A percentile compares a stretch with the other conserved stretches of the same genome.
Conservation (phyloP, 2,113 vertebrate species). For the Zosterops hypoxanthus region DNA sequence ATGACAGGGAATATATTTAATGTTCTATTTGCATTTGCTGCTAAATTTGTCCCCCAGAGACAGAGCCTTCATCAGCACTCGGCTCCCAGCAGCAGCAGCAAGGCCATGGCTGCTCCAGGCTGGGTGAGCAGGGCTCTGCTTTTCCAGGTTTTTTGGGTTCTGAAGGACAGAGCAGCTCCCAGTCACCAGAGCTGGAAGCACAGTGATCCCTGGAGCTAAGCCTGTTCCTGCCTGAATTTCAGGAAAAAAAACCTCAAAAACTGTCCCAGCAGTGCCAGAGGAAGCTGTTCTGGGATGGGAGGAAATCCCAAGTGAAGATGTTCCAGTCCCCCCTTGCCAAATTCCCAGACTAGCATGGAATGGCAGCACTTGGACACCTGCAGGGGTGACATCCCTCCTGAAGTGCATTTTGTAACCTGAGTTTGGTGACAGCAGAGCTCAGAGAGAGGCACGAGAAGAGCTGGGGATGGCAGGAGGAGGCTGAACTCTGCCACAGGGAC, state of each 20-base stretch:
- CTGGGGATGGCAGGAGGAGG: not conserved
- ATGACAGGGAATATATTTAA: conserved; percentile 17
- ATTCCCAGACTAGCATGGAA: not conserved
- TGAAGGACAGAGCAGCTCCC: not conserved
- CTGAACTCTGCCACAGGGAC: not conserved
- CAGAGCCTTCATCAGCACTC: not conserved
- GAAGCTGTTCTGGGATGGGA: not conserved
- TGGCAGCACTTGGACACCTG: not conserved
- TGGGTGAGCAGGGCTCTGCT: not conserved
- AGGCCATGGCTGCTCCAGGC: not conserved
- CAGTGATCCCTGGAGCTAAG: not conserved
- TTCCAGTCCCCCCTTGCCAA: not conserved
- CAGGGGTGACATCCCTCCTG: fast-evolving
- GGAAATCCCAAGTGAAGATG: not conserved
- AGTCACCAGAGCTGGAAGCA: not conserved
- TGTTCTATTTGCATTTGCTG: conserved; percentile 30
- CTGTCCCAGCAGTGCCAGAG: not conserved
- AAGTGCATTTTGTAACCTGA: not conserved
- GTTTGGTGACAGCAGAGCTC: not conserved
- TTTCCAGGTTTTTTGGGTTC: not conserved
- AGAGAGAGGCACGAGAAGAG: not conserved
- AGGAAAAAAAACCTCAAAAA: not conserved
- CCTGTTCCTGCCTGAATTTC: not conserved
- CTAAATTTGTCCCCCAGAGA: conserved; percentile 14
- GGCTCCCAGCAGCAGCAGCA: not conserved